phyloP scores from a whole-genome alignment of 1,140 invertebrate species.

The Venturia canescens region DNA sequence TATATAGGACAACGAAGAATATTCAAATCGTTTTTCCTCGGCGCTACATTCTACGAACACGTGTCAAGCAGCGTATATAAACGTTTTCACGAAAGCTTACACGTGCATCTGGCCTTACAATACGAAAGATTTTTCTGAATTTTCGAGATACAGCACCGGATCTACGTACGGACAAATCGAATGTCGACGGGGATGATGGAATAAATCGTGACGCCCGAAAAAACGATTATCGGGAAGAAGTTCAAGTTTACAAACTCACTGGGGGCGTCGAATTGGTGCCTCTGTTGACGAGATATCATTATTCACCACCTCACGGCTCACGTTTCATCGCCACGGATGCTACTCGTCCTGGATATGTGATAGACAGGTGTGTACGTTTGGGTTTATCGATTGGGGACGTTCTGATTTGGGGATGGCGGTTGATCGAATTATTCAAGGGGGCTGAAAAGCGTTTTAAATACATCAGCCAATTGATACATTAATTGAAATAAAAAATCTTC shows the following conservation, averaged over 20 bases:
- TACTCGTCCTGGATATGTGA: constrained; percentile 73
- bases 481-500: no score
- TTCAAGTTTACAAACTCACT: constrained; percentile 73
- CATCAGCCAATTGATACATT: no score
- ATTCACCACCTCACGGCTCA: constrained; percentile 61
- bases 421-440: neutral
- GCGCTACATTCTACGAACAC: constrained; percentile 2
- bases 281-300: constrained; percentile 78
- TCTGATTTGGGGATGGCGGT: no score
- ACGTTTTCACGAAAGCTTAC: neutral
- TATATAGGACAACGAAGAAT: constrained; percentile 25
- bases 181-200: neutral
- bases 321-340: constrained; percentile 78
- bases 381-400: no score
- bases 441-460: neutral
- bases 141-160: constrained; percentile 40
- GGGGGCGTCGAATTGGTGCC: constrained; percentile 83
- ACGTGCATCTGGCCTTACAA: neutral
- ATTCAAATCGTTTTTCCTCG: constrained; percentile 33
- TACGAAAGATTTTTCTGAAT: neutral
- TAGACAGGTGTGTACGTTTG: constrained; percentile 67
- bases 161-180: constrained; percentile 27
- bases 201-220: constrained; percentile 29
- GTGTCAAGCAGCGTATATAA: neutral
- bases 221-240: constrained; percentile 59